Base-by-base conservation (phyloP, 2,888 invertebrate species). In the Hypomecis atomaria region DNA sequence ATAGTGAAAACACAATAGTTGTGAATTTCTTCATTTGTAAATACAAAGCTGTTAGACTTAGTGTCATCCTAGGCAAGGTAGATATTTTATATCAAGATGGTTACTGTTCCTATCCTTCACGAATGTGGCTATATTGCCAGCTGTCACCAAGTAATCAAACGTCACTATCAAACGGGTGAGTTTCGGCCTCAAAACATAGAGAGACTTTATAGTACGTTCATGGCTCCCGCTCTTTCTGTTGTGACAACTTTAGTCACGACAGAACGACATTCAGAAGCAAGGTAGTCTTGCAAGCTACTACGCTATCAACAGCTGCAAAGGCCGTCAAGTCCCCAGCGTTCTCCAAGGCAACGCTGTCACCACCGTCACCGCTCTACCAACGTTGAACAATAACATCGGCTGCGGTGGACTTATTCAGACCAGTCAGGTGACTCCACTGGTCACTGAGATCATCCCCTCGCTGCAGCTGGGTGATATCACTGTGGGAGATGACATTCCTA, bases 401-500 rank as follows among this genome's bases (percentile, higher is more conserved):
- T 60, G 67, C 7, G 34, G 44, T 3, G 49, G 64, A 7, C 73
- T 72, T 0, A 42, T 69, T 7, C 68, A 69, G 10, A 79, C 75
- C 4, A 69, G 84, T 6, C 83, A 85, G 59, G 77, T 83, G 0
- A 75, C 81, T 0, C 89, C 89, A 0, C 59, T 86, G 0, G 82
- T 88, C 43, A 85, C 89, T 0, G 90, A 89, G 62, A 81, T 89
- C 0, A 68, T 86, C 0, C 89, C 90, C 0, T 78, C 82, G 0
- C 69, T 90, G 0, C 83, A 88, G 50, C 83, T 87, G 23, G 90
- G 90, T 0, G 90, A 90, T 13, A 77, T 90, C 0, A 79, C 81
- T 0, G 73, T 88, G 2, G 75, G 80, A 0, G 90, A 89, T 0
- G 89, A 89, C 2, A 70, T 90, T 42, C 89, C 89, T 5, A 80